Evolutionary conservation across 2,797 vertebrate species (phyloP).

Genomic region (Alosa sapidissima): DNA sequence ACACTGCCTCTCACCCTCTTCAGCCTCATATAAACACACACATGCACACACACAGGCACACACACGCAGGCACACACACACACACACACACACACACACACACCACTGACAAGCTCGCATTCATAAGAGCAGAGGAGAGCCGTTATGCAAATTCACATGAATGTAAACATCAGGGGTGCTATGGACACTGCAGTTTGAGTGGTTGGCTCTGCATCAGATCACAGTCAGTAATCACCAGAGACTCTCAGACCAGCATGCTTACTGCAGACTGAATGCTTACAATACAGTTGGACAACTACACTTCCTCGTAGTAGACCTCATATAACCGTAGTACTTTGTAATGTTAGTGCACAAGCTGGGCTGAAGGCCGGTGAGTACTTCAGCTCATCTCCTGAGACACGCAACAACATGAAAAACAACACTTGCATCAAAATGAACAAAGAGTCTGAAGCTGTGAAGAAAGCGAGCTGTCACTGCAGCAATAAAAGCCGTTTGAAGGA

Average conservation of each 20-base stretch:
- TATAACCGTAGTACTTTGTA: background rate
- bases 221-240: background rate
- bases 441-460: background rate
- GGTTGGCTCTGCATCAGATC: background rate
- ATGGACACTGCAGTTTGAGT: background rate
- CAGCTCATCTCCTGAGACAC: background rate
- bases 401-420: background rate
- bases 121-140: background rate
- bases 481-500: background rate
- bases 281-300: background rate
- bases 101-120: background rate
- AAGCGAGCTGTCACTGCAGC: background rate
- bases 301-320: background rate
- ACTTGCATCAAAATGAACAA: background rate
- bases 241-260: background rate
- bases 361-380: background rate
- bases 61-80: background rate
- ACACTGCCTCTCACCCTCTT: background rate
- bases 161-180: background rate
- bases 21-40: background rate
- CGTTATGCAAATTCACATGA: background rate
- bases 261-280: background rate
- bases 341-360: background rate
- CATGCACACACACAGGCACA: background rate
- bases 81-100: background rate